Percentiles rank a stretch among this genome's conserved stretches.
Conservation (phyloP, 2,113 vertebrate genomes). For the Archocentrus centrarchus region DNA sequence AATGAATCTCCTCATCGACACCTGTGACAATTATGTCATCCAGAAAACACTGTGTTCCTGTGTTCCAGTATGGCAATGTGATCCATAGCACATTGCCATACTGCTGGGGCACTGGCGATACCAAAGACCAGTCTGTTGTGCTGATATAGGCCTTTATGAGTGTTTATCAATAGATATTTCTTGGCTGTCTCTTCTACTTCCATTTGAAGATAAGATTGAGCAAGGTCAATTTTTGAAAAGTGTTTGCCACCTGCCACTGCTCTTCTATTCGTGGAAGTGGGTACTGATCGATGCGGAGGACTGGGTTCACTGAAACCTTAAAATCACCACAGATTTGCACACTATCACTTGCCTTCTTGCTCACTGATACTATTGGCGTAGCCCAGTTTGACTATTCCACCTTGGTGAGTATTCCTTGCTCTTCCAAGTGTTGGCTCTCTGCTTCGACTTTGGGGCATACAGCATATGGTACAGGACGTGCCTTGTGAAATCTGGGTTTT, state of each 20-base stretch:
- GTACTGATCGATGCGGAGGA: not conserved
- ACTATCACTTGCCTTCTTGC: not conserved
- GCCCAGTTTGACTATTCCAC: not conserved
- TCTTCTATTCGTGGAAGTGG: not conserved
- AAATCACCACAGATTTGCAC: not conserved
- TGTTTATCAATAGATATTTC: not conserved
- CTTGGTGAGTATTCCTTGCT: not conserved
- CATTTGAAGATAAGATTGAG: not conserved
- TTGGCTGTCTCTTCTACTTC: not conserved
- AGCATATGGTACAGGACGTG: not conserved
- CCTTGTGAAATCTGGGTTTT: not conserved
- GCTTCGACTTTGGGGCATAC: not conserved
- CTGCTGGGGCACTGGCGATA: not conserved
- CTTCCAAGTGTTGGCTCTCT: not conserved
- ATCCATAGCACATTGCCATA: not conserved
- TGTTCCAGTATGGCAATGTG: too few relatives aligned
- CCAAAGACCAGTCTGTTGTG: not conserved
- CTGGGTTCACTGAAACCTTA: not conserved
- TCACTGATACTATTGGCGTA: not conserved
- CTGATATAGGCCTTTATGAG: not conserved
- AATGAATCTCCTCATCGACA: not conserved
- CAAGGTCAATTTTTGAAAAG: not conserved
- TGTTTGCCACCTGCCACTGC: not conserved
- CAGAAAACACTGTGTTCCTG: not conserved
- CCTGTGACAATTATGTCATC: too few relatives aligned